Conservation (phyloP, 2,888 invertebrate genomes). For the Corythucha ciliata region DNA sequence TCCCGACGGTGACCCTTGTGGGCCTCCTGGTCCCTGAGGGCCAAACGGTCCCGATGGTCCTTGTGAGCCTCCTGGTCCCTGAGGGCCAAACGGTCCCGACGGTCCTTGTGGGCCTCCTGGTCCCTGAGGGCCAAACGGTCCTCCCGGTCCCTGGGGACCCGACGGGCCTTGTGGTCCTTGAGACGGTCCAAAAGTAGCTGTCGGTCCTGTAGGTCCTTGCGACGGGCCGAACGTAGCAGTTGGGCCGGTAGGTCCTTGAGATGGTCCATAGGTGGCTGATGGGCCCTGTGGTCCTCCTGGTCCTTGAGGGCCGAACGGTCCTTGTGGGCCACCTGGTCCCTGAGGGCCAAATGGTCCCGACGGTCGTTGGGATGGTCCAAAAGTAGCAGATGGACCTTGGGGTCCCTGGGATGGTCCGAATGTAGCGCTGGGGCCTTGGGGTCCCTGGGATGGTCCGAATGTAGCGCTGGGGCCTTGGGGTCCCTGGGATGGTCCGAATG, state of each 20-base stretch:
- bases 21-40: constrained; percentile 17
- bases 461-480: constrained; percentile 35
- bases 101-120: constrained; percentile 24
- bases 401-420: constrained; percentile 33
- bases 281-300: constrained; percentile 35
- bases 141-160: constrained; percentile 33
- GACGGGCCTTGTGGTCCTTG: constrained; percentile 37
- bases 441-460: constrained; percentile 34
- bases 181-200: constrained; percentile 39
- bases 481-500: constrained; percentile 33
- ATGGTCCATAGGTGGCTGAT: constrained; percentile 18
- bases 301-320: constrained; percentile 34
- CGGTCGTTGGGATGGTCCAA: constrained; percentile 32
- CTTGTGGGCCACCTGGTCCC: constrained; percentile 30
- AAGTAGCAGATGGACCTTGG: constrained; percentile 34
- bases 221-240: constrained; percentile 12
- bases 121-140: constrained; percentile 27
- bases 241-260: constrained; percentile 30
- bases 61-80: constrained; percentile 14
- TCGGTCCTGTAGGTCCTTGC: constrained; percentile 32
- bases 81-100: constrained; percentile 5
- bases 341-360: constrained; percentile 30
- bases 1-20: constrained; percentile 31
- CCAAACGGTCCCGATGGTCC: constrained; percentile 16
- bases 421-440: constrained; percentile 34